Evolutionary conservation across 2,797 vertebrate genomes (phyloP).

Genomic region (Gila robusta): DNA sequence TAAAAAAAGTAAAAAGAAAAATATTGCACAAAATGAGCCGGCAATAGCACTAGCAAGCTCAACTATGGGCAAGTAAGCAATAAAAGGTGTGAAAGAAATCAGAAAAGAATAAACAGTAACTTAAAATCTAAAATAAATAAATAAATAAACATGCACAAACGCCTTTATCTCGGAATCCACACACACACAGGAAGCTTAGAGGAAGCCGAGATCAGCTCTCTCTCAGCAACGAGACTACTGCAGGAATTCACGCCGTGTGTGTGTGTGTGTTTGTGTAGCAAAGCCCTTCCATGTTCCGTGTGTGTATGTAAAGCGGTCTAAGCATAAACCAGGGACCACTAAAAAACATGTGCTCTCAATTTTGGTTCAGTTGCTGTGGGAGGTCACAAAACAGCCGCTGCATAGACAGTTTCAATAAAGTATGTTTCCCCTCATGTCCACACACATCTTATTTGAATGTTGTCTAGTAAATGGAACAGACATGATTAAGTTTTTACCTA

Average conservation of each 20-base stretch:
- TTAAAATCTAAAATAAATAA: background rate
- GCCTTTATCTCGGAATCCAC: slow-evolving; percentile 75
- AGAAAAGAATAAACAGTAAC: background rate
- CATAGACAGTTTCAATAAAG: background rate
- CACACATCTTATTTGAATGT: slow-evolving; percentile 1
- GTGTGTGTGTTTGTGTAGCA: background rate
- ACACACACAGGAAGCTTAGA: slow-evolving; percentile 74
- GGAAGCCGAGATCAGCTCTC: slow-evolving; percentile 56
- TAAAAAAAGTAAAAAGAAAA: background rate
- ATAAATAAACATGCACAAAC: background rate
- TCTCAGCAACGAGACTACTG: slow-evolving; percentile 68
- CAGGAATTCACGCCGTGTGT: slow-evolving; percentile 66
- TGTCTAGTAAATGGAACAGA: slow-evolving; percentile 1
- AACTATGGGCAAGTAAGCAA: background rate
- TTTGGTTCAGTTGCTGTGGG: background rate
- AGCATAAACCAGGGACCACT: background rate
- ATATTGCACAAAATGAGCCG: background rate
- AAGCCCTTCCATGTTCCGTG: slow-evolving; percentile 5
- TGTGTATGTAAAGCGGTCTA: background rate
- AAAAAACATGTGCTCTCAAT: background rate
- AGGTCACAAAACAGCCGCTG: background rate
- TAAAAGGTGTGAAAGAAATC: background rate
- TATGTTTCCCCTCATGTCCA: background rate
- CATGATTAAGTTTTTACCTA: background rate
- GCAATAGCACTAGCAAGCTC: background rate